Base-by-base conservation (phyloP, 2,113 vertebrate species). In the Caranx melampygus region DNA sequence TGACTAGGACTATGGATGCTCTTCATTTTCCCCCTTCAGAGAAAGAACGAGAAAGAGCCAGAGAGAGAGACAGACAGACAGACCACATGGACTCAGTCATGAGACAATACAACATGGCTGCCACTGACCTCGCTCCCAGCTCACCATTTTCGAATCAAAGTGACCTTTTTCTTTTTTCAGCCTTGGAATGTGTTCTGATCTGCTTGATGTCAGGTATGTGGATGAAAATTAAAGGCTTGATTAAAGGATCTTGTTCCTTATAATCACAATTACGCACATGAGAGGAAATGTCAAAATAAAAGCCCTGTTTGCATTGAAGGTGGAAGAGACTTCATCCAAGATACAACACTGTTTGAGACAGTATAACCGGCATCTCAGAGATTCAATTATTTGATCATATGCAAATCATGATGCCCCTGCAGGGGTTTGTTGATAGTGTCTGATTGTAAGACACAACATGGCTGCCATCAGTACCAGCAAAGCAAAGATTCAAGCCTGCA, bases 31-130 rank as follows among this genome's bases (percentile, higher is more conserved):
- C 84, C 74, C 74, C 87, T 68, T 72, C 37, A 64, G 47, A 80
- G 40, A 57, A 26, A 26, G 26, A 26, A 26, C 26, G 26, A 26
- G 26, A 26, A 26, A 26, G 26, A 26, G 26, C 26, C 26, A 26
- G 44, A 52, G 15, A 35, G 21, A 49, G 16, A 44, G 63, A 67
- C 11, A 16, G 72, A 82, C 33, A 26, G 37, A 51, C 64, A 20
- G 83, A 87, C 84, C 78, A 83, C 92, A 90, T 82, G 79, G 73
- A 20, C 64, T 78, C 72, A 75, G 89, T 91, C 89, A 92, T 88
- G 75, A 83, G 87, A 90, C 75, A 52, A 67, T 85, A 71, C 83
- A 93, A 75, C 74, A 88, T 88, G 78, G 89, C 88, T 77, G 76
- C 84, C 78, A 14, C 71, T 74, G 67, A 81, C 57, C 72, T 51